Conservation (phyloP, 1,140 invertebrate genomes). For the Drosophila micromelanica region DNA sequence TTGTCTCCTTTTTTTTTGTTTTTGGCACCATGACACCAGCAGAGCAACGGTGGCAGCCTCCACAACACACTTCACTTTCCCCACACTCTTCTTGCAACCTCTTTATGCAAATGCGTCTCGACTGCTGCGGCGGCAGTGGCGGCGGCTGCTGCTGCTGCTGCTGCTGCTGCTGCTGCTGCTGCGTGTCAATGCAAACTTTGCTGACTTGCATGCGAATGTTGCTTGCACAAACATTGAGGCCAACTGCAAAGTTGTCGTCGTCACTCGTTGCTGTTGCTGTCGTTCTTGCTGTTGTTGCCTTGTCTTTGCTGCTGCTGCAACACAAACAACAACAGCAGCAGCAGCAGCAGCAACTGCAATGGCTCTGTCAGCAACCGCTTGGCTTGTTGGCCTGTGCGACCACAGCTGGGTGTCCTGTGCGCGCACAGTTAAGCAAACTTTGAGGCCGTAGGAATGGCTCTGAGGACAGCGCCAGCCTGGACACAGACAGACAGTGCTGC, state of each 20-base stretch:
- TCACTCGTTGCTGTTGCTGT: conserved; percentile 44
- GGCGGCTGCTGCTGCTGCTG: conserved; percentile 31
- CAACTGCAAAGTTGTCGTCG: conserved; percentile 78
- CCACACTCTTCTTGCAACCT: conserved; percentile 4
- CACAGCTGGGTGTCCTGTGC: conserved; percentile 79
- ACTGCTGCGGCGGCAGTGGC: conserved; percentile 7
- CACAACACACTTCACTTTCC: conserved; percentile 19
- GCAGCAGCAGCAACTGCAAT: conserved; percentile 33
- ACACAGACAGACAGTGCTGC: conserved; percentile 14
- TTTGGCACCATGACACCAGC: conserved; percentile 78
- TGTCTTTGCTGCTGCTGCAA: conserved; percentile 60
- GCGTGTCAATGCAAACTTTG: conserved; percentile 83
- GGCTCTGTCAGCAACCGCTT: conserved; percentile 58
- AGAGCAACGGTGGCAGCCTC: conserved; percentile 45
- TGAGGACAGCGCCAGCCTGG: conserved; percentile 17
- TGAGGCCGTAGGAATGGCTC: conserved; percentile 47
- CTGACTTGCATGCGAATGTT: conserved; percentile 83
- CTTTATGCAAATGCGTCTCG: conserved; percentile 78
- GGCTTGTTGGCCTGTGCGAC: conserved; percentile 75
- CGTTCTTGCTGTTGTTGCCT: conserved; percentile 57
- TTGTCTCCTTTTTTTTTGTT: conserved; percentile 61
- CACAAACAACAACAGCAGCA: conserved; percentile 53
- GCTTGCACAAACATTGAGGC: conserved; percentile 82
- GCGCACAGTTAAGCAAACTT: conserved; percentile 77
- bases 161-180: conserved; percentile 62